Evolutionary conservation across 2,888 invertebrate genomes (phyloP).

Genomic region (Nomada lathburiana): DNA sequence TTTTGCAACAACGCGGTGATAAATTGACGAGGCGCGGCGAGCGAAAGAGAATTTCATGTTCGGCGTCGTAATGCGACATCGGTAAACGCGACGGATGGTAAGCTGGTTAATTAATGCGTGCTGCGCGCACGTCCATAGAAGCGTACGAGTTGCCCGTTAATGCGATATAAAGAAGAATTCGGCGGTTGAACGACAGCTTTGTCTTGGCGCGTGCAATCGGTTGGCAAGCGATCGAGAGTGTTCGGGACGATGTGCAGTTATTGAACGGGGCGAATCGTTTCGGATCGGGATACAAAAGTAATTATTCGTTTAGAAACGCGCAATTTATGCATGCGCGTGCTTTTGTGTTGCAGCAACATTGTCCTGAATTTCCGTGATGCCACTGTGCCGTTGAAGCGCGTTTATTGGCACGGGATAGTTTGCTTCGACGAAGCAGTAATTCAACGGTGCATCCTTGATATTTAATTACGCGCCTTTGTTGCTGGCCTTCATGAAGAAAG

Average conservation of each 20-base stretch:
- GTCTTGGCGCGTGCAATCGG: neutral
- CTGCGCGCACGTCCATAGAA: neutral
- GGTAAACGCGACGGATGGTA: neutral
- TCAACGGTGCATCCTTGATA: slow-evolving; percentile 50
- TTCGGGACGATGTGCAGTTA: neutral
- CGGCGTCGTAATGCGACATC: neutral
- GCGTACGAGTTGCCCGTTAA: neutral
- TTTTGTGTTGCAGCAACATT: neutral
- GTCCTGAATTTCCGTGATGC: neutral
- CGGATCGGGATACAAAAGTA: neutral
- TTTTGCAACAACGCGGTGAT: neutral
- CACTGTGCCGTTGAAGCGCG: slow-evolving; percentile 22
- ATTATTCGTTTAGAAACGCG: slow-evolving; percentile 12
- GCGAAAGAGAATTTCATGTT: neutral
- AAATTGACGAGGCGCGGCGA: too few relatives aligned
- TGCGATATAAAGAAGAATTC: neutral
- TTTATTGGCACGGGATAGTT: slow-evolving; percentile 46
- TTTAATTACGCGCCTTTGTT: slow-evolving; percentile 57
- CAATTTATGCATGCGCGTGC: neutral
- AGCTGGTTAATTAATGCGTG: neutral
- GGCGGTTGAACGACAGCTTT: neutral
- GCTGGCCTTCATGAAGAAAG: slow-evolving; percentile 39
- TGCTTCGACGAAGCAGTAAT: slow-evolving; percentile 48
- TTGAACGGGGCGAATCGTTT: neutral
- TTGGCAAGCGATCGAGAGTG: neutral